Conservation (phyloP, 2,888 invertebrate species). For the Andrena fulva region DNA sequence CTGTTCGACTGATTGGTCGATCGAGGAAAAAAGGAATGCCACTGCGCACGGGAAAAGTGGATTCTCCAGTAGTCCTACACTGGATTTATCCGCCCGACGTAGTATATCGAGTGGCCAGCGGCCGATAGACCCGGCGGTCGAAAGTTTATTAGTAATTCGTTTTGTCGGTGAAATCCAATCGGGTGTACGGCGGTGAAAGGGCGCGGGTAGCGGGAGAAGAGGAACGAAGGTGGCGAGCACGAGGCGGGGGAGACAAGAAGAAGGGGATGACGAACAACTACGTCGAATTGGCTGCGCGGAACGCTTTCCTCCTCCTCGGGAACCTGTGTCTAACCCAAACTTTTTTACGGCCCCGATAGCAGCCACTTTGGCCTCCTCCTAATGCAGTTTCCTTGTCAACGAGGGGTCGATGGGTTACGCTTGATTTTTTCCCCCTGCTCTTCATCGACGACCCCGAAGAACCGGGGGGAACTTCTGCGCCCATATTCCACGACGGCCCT, state of each 20-base stretch:
- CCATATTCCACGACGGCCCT: conserved; percentile 28
- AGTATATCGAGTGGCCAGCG: conserved; percentile 29
- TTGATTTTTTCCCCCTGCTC: conserved; percentile 36
- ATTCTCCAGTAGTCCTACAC: conserved; percentile 13
- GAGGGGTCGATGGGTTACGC: conserved; percentile 50
- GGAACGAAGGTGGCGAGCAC: neutral
- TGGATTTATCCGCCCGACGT: conserved; percentile 18
- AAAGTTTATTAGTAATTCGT: conserved; percentile 62
- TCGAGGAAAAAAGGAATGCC: neutral
- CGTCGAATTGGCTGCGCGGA: conserved; percentile 35
- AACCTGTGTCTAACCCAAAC: conserved; percentile 67
- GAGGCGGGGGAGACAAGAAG: neutral
- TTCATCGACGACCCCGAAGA: conserved; percentile 16
- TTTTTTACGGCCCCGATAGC: conserved; percentile 66
- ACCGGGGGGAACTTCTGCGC: conserved; percentile 36
- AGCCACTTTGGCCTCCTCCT: conserved; percentile 66
- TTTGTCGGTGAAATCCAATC: conserved; percentile 56
- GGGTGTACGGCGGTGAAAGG: conserved; percentile 7
- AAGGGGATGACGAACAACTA: conserved; percentile 40
- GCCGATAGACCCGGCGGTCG: conserved; percentile 27
- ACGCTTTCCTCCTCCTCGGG: conserved; percentile 12
- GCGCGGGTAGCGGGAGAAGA: neutral
- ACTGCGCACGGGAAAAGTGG: conserved; percentile 5
- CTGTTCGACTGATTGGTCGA: conserved; percentile 6
- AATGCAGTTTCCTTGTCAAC: conserved; percentile 80